Evolutionary conservation across 2,888 invertebrate genomes (phyloP), one percentile per base, ranked within the genome.

Genomic region (Synergus itoensis): DNA sequence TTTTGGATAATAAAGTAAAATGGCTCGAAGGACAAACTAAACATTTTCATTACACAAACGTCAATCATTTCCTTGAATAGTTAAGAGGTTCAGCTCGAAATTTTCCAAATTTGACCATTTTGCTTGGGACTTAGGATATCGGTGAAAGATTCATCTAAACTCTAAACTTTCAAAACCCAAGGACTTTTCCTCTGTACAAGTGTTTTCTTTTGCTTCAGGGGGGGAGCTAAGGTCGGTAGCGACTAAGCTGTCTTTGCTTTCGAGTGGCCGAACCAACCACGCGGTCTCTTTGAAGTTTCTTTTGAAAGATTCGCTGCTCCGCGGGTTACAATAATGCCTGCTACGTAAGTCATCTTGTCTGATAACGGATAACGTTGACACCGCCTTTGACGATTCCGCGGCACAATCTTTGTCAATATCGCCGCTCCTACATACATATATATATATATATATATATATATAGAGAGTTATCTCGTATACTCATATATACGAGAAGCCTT

Each of bases 121-220:
- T 64, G 40, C 41, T 18, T 43, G 65, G 65, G 65, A 43, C 18
- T 65, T 65, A 45, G 67, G 67, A 8, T 0, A 11, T 21, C 4
- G 43, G 45, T 65, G 11, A 12, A 43, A 67, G 67, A 67, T 67
- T 67, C 67, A 45, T 67, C 40, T 64, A 62, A 60, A 28, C 28
- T 28, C 64, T 65, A 65, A 43, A 53, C 36, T 73, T 73, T 73
- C 53, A 65, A 43, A 21, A 73, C 4, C 36, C 73, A 73, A 53
- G 73, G 73, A 73, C 73, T 73, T 73, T 73, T 73, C 73, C 73
- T 73, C n/a, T 73, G 73, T 40, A 53, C 73, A 73, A 73, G 73
- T 73, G 73, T 73, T 73, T 73, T 73, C 73, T 73, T 73, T 73
- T 53, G 48, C 73, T 53, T 73, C 48, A 73, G 53, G 48, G 48